These are phyloP conservation scores for Chelonus insularis DNA, from an alignment of 1,140 invertebrate genomes.

Conservation along the genomic window DNA sequence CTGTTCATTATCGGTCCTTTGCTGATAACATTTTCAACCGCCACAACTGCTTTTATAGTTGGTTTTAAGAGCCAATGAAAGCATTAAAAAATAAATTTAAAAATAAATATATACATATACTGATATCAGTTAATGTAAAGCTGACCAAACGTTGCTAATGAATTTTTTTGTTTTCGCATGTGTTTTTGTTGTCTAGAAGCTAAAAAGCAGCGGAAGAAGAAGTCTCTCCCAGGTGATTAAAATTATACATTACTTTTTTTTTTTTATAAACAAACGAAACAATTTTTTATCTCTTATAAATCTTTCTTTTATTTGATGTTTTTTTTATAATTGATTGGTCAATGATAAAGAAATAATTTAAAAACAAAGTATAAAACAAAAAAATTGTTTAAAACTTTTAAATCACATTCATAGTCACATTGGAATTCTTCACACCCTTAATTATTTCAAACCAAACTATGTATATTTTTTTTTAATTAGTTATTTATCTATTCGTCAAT, in stretches of 20 bases:
- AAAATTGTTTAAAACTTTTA: neutral
- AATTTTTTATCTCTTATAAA: slow-evolving; percentile 1
- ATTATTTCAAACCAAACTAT: slow-evolving; percentile 7
- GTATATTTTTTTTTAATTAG: neutral
- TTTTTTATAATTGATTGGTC: too few relatives aligned
- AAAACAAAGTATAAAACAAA: neutral
- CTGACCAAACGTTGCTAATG: slow-evolving; percentile 62
- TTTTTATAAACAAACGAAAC: slow-evolving; percentile 16
- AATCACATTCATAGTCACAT: slow-evolving; percentile 5
- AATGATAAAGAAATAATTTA: neutral
- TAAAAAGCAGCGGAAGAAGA: slow-evolving; percentile 90
- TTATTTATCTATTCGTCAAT: neutral
- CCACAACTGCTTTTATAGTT: neutral
- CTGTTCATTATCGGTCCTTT: neutral
- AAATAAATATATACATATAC: slow-evolving; percentile 13
- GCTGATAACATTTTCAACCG: neutral
- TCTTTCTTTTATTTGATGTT: too few relatives aligned
- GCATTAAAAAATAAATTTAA: neutral
- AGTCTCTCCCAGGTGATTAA: slow-evolving; percentile 81
- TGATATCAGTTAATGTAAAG: slow-evolving; percentile 26
- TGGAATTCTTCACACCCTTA: slow-evolving; percentile 6
- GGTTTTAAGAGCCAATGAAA: neutral
- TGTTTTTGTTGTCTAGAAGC: slow-evolving; percentile 75
- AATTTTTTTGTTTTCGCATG: slow-evolving; percentile 65
- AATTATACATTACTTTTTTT: slow-evolving; percentile 44